phyloP scores from a whole-genome alignment of 2,797 vertebrate species.

The Sebastes nivosus region DNA sequence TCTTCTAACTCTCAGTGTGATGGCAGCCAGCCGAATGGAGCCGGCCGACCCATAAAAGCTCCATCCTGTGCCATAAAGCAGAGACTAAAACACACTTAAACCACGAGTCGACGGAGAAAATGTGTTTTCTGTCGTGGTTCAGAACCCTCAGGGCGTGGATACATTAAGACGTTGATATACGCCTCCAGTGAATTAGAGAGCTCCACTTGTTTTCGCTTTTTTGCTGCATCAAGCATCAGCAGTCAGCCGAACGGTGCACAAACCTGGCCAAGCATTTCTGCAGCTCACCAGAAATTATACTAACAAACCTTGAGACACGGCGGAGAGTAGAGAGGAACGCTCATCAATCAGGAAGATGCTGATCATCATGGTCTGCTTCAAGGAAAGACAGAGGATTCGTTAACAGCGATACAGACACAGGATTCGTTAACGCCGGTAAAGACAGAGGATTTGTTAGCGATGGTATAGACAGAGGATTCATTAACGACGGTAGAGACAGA shows the following conservation, averaged over 20 bases:
- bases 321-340: background rate
- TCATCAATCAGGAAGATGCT: background rate
- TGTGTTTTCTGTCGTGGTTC: slow-evolving; percentile 56
- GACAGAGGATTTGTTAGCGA: too few species aligned
- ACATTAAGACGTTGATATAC: slow-evolving; percentile 56
- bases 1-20: slow-evolving; percentile 15
- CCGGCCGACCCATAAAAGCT: slow-evolving; percentile 59
- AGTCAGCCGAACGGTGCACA: background rate
- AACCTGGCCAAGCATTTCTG: background rate
- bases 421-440: too few species aligned
- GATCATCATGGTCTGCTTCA: too few species aligned
- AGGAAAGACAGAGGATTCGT: too few species aligned
- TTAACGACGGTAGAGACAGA: too few species aligned
- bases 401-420: too few species aligned
- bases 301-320: background rate
- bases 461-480: too few species aligned
- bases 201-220: background rate
- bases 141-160: slow-evolving; percentile 37
- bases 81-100: slow-evolving; percentile 69
- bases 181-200: slow-evolving; percentile 10
- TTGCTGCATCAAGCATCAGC: background rate
- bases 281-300: background rate
- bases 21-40: slow-evolving; percentile 66
- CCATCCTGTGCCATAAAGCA: slow-evolving; percentile 63
- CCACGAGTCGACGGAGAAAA: slow-evolving; percentile 48